phyloP scores from a whole-genome alignment of 2,113 vertebrate species.

The Gobiocypris rarus region DNA sequence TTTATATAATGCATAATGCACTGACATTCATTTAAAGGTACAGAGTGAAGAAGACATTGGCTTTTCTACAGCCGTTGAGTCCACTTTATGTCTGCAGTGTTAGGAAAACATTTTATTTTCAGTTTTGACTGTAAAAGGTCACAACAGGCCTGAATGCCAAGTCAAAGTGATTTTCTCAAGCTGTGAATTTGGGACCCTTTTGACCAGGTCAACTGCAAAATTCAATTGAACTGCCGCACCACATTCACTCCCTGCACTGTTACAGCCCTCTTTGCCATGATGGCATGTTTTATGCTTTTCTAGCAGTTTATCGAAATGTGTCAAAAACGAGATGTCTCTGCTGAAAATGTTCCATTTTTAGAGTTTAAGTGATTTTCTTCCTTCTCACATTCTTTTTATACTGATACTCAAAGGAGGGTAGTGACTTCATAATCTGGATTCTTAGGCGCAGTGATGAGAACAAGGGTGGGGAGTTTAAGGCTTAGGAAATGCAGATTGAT shows the following conservation, averaged over 20 bases:
- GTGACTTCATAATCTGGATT: conserved; percentile 35
- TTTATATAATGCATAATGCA: neutral
- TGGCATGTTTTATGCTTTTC: conserved; percentile 1
- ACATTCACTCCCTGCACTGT: neutral
- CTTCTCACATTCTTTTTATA: neutral
- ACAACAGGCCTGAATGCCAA: conserved; percentile 42
- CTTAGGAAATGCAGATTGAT: conserved; percentile 31
- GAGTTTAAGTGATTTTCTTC: conserved; percentile 5
- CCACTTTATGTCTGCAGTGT: neutral
- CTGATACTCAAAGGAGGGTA: conserved; percentile 20
- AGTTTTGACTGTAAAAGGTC: conserved; percentile 40
- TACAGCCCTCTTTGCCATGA: neutral
- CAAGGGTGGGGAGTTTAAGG: neutral
- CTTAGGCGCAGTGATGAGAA: conserved; percentile 8
- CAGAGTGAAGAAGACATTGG: neutral
- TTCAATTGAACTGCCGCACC: conserved; percentile 27
- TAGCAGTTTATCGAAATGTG: conserved; percentile 32
- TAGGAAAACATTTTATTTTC: conserved; percentile 27
- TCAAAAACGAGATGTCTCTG: conserved; percentile 13
- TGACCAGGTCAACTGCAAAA: conserved; percentile 41
- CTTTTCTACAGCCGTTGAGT: neutral
- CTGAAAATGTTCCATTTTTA: conserved; percentile 11
- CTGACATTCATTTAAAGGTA: neutral
- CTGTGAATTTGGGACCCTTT: conserved; percentile 33
- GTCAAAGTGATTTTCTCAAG: conserved; percentile 46